A percentile compares a stretch with the other conserved stretches of the same genome.
These are phyloP conservation scores for Ostrea denselamellosa DNA, from an alignment of 1,140 invertebrate genomes.

Conservation along the genomic window DNA sequence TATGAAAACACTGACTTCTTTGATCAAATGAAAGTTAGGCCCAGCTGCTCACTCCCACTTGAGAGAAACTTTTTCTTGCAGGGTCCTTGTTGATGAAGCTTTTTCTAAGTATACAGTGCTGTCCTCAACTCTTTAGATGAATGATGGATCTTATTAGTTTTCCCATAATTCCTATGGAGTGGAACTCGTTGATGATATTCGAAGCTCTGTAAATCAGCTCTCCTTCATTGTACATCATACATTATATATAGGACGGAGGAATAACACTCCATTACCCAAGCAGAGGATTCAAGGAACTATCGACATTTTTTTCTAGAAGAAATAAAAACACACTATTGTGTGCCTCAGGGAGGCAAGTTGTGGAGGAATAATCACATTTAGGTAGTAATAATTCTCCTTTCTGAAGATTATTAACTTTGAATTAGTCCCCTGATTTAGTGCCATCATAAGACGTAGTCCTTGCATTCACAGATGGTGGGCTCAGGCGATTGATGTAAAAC, in stretches of 20 bases:
- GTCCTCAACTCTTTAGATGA: not conserved
- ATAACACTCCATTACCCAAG: not conserved
- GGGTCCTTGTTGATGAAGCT: not conserved
- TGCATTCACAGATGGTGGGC: not conserved
- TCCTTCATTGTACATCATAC: not conserved
- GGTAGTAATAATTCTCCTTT: conserved; percentile 23
- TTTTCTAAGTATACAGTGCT: not conserved
- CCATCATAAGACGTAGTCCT: not conserved
- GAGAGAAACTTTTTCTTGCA: no score
- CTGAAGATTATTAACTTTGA: conserved; percentile 31
- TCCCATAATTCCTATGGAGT: not conserved
- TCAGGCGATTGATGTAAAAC: not conserved
- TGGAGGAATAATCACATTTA: not conserved
- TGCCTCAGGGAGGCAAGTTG: not conserved
- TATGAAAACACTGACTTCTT: no score
- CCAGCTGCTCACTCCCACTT: no score
- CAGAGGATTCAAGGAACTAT: not conserved
- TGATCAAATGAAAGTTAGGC: no score
- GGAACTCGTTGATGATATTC: not conserved
- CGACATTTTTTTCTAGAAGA: conserved; percentile 3
- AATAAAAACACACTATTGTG: conserved; percentile 16
- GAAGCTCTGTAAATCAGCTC: not conserved
- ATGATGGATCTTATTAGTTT: not conserved
- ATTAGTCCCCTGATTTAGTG: conserved; percentile 10
- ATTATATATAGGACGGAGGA: not conserved